Evolutionary conservation across 2,797 vertebrate genomes (phyloP).

Genomic region (Pantherophis vulpinus): DNA sequence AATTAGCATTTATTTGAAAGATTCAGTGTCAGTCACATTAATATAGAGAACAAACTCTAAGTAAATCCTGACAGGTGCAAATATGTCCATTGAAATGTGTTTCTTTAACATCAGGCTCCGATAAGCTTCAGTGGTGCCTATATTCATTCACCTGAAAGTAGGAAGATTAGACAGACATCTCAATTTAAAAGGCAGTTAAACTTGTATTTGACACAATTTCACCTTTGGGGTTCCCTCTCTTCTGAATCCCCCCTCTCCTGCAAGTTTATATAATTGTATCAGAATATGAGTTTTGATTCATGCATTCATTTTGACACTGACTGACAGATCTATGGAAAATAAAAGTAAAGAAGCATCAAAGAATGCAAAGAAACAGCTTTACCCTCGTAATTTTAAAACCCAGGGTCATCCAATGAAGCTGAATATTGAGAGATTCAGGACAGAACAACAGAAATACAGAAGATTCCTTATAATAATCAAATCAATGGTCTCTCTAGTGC

Average conservation of each 20-base stretch:
- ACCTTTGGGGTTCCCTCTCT: slow-evolving; percentile 63
- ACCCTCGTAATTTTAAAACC: background rate
- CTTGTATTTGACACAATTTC: slow-evolving; percentile 65
- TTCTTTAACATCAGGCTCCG: slow-evolving; percentile 56
- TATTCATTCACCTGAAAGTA: slow-evolving; percentile 62
- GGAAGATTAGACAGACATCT: slow-evolving; percentile 68
- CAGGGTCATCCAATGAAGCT: background rate
- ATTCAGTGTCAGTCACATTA: slow-evolving; percentile 56
- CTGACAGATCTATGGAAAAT: slow-evolving; percentile 70
- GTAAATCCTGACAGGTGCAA: slow-evolving; percentile 65
- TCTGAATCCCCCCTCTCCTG: slow-evolving; percentile 26
- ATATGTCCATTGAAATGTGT: slow-evolving; percentile 62
- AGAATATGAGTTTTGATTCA: slow-evolving; percentile 68
- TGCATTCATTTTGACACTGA: slow-evolving; percentile 66
- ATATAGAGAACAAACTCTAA: slow-evolving; percentile 56
- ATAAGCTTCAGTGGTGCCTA: slow-evolving; percentile 60
- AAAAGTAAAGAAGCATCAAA: slow-evolving; percentile 61
- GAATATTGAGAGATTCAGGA: background rate
- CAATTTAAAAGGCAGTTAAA: slow-evolving; percentile 64
- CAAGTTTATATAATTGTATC: slow-evolving; percentile 68
- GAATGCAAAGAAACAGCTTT: slow-evolving; percentile 10
- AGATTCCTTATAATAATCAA: background rate
- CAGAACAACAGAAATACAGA: background rate
- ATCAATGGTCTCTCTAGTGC: background rate
- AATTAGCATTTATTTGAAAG: slow-evolving; percentile 58